phyloP scores from a whole-genome alignment of 2,113 vertebrate species.

The Ovis aries region DNA sequence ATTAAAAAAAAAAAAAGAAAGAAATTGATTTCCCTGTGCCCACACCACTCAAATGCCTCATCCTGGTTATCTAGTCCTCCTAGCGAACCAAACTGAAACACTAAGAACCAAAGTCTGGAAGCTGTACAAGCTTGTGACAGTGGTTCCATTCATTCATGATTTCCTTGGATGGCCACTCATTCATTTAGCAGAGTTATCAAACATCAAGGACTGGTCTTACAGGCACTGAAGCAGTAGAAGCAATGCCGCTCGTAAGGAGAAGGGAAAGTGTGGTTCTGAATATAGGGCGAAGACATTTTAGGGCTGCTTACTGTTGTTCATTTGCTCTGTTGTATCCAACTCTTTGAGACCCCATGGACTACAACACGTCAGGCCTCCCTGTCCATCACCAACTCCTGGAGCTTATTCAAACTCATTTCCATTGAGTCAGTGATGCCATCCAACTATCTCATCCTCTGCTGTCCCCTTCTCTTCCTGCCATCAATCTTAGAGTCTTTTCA shows the following conservation, averaged over 20 bases:
- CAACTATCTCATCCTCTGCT: background rate
- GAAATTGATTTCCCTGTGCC: background rate
- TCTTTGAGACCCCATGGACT: background rate
- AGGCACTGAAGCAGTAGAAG: background rate
- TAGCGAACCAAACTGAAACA: background rate
- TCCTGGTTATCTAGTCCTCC: background rate
- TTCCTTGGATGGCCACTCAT: background rate
- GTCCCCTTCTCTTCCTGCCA: background rate
- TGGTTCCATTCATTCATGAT: background rate
- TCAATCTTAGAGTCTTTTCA: background rate
- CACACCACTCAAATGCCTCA: background rate
- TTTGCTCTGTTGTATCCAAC: background rate
- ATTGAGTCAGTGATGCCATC: background rate
- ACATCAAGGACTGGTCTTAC: background rate
- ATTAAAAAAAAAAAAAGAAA: background rate
- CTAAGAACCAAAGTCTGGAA: background rate
- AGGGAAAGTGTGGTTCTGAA: background rate
- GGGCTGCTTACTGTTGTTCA: background rate
- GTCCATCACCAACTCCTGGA: background rate
- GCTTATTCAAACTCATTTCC: background rate
- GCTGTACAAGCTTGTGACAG: background rate
- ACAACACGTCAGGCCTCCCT: background rate
- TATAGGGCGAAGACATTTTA: background rate
- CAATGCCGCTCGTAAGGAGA: background rate
- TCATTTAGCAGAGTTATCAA: background rate